These are phyloP conservation scores for Eupsittula cactorum DNA, from an alignment of 2,113 vertebrate species.

Conservation along the genomic window DNA sequence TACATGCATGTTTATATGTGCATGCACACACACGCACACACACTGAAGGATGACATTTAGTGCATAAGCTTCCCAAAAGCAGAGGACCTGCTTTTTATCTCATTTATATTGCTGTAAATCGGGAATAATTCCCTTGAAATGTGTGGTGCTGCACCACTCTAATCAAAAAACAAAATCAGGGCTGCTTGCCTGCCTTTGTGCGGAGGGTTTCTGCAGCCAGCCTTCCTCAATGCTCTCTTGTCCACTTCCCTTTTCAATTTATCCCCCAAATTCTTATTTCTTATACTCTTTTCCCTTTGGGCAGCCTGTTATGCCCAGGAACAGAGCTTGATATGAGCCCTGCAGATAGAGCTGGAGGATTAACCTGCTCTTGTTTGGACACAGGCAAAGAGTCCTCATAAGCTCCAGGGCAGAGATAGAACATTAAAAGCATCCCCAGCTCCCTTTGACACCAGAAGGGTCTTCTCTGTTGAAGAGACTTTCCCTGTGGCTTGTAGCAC, in stretches of 20 bases:
- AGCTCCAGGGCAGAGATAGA: background rate
- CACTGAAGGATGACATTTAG: background rate
- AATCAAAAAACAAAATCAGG: background rate
- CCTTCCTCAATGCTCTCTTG: background rate
- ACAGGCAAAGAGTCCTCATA: background rate
- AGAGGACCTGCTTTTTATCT: background rate
- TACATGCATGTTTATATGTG: accelerated
- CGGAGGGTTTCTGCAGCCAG: background rate
- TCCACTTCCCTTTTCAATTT: constrained; percentile 25
- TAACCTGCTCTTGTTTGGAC: background rate
- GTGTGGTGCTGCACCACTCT: background rate
- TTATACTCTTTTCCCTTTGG: background rate
- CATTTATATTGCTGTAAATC: background rate
- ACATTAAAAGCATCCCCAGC: background rate
- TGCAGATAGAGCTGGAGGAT: background rate
- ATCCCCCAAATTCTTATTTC: constrained; percentile 9
- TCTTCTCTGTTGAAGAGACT: background rate
- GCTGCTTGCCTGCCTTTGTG: background rate
- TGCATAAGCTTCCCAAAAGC: background rate
- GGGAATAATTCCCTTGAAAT: background rate
- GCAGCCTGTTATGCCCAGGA: background rate
- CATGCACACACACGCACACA: too few species aligned
- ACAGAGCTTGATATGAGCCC: background rate
- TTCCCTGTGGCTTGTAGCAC: constrained; percentile 30
- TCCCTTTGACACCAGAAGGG: background rate